Base-by-base conservation (phyloP, 2,888 invertebrate species). In the Plagiodera versicolora region DNA sequence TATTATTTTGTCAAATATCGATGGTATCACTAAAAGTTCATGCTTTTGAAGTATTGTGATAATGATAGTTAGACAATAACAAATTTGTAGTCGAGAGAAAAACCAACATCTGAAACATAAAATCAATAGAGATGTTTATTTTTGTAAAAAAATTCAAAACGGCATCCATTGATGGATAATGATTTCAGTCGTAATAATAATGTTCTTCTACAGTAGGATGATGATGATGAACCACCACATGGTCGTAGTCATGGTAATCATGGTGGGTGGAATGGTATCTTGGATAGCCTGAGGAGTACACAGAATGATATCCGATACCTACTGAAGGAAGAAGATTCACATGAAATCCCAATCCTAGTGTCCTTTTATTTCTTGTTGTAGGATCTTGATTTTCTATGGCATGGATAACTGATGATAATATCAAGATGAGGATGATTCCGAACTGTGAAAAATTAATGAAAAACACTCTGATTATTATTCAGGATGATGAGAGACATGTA, bases 161-260 rank as follows among this genome's bases (percentile, higher is more conserved):
- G n/a, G n/a, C n/a, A n/a, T n/a, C n/a, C 30, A 32, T 18, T 9
- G n/a, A n/a, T 35, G 6, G 11, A 18, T 11, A 51, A 10, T 18
- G 11, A 16, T 32, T 39, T 39, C 19, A 57, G 17, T 57, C 53
- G 24, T 51, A 57, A 46, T 57, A 57, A 45, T 51, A 51, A 46
- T 57, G 46, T 30, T 51, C n/a, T n/a, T n/a, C 39, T 24, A 57
- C 46, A 46, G 28, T 18, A 1, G 55, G 59, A 19, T 45, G 44
- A n/a, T 54, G 49, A 14, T 60, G 59, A 54, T 60, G 55, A 11
- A 55, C 32, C 1, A 55, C 19, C 4, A 60, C 59, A 24, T 39
- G 50, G 24, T 56, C 53, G 16, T 59, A 50, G 45, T 50, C 46
- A 32, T 50, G 6, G 46, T 48, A 45, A 32, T 50, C 17, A 17